These are phyloP conservation scores for Vanessa tameamea DNA, from an alignment of 1,140 invertebrate genomes.

Conservation along the genomic window DNA sequence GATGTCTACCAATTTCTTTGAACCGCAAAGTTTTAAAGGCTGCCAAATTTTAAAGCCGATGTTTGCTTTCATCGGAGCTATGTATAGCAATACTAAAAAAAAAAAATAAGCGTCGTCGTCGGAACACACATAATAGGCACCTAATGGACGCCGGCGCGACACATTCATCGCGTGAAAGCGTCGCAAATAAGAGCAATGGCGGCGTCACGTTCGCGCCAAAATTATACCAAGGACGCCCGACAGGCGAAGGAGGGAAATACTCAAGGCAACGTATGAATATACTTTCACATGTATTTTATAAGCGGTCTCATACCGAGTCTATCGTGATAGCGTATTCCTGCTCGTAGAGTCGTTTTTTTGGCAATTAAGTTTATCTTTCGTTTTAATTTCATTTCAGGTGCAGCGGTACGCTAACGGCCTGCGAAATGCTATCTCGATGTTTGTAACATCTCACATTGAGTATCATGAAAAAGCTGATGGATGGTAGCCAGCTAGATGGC, in stretches of 20 bases:
- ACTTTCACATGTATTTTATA: neutral
- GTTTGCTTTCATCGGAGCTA: slow-evolving; percentile 14
- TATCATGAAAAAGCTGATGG: no score
- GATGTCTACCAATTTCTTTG: slow-evolving; percentile 4
- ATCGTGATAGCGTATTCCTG: neutral
- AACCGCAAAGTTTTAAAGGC: slow-evolving; percentile 6
- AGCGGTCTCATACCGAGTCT: neutral
- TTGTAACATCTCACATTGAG: no score
- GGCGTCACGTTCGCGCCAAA: slow-evolving; percentile 55
- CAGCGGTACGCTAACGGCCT: neutral
- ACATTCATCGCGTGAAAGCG: slow-evolving; percentile 65
- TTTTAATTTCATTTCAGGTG: neutral
- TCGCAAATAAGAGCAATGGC: slow-evolving; percentile 58
- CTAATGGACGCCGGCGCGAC: slow-evolving; percentile 66
- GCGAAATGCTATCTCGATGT: no score
- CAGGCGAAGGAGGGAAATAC: neutral
- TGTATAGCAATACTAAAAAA: slow-evolving; percentile 38
- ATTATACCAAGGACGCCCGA: slow-evolving; percentile 46
- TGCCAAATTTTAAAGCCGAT: slow-evolving; percentile 30
- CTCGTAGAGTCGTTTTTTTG: neutral
- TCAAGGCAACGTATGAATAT: slow-evolving; percentile 7
- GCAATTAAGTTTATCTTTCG: slow-evolving; percentile 7
- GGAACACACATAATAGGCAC: slow-evolving; percentile 65
- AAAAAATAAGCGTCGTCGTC: slow-evolving; percentile 33
- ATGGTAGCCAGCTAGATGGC: no score